phyloP scores from a whole-genome alignment of 1,140 invertebrate species.

The Bradysia coprophila region DNA sequence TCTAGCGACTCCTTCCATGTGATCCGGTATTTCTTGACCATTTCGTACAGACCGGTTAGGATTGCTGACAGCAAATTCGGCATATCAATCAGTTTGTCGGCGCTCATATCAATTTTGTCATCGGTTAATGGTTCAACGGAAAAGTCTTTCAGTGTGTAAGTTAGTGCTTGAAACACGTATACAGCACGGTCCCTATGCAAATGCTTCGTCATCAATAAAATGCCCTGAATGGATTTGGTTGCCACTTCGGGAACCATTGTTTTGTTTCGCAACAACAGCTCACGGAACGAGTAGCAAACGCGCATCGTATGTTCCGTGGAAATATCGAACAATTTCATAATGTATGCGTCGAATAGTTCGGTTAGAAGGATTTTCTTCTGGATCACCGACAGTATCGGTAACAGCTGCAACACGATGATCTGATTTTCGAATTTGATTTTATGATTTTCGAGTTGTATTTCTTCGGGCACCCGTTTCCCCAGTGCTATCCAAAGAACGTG shows the following conservation, averaged over 20 bases:
- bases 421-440: conserved; percentile 29
- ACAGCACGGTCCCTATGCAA: conserved; percentile 41
- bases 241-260: conserved; percentile 26
- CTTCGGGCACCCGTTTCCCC: conserved; percentile 12
- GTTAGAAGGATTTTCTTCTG: no score
- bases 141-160: conserved; percentile 36
- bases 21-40: conserved; percentile 47
- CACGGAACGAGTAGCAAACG: conserved; percentile 35
- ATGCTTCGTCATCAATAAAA: conserved; percentile 30
- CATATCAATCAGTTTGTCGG: conserved; percentile 19
- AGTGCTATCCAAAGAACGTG: conserved; percentile 20
- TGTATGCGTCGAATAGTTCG: conserved; percentile 36
- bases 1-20: conserved; percentile 43
- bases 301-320: conserved; percentile 39
- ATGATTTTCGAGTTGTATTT: conserved; percentile 20
- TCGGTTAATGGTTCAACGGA: conserved; percentile 17
- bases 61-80: conserved; percentile 33
- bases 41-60: conserved; percentile 35
- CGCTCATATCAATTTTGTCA: no score
- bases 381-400: no score
- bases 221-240: conserved; percentile 39
- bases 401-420: conserved; percentile 33
- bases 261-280: conserved; percentile 27
- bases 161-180: conserved; percentile 46
- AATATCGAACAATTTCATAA: conserved; percentile 38